These are phyloP conservation scores for Sarcophilus harrisii DNA, from an alignment of 2,797 vertebrate species.

Conservation along the genomic window DNA sequence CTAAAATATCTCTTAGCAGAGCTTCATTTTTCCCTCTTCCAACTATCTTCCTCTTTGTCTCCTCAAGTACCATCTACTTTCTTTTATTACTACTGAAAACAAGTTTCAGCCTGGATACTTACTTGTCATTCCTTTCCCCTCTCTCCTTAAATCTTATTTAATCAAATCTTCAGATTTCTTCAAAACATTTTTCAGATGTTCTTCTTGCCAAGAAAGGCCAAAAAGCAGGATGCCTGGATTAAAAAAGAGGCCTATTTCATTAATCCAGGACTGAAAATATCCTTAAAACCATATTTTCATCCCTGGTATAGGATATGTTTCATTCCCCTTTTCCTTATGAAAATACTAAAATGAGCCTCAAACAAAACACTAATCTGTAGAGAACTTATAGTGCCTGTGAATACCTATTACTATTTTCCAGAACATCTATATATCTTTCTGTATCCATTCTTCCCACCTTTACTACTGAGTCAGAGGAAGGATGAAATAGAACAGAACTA, in stretches of 20 bases:
- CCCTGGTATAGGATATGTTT: background rate
- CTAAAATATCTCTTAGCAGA: background rate
- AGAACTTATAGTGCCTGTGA: background rate
- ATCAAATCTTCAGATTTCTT: background rate
- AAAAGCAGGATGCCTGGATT: too few relatives aligned
- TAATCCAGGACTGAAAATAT: background rate
- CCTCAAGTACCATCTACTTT: background rate
- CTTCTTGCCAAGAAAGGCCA: background rate
- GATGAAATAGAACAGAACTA: background rate
- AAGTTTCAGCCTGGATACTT: background rate
- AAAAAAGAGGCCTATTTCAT: too few relatives aligned
- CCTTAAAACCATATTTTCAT: background rate
- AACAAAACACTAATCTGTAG: background rate
- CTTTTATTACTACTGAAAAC: background rate
- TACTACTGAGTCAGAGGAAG: background rate
- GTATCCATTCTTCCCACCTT: background rate
- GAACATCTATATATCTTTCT: background rate
- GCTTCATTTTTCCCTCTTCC: background rate
- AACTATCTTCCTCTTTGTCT: background rate
- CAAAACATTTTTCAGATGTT: background rate
- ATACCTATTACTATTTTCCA: background rate
- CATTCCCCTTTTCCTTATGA: constrained; percentile 57
- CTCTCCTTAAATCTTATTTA: background rate
- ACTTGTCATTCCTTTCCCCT: background rate
- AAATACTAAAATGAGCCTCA: constrained; percentile 77